Percentiles rank a stretch among this genome's conserved stretches.
These are phyloP conservation scores for Xerus inauris DNA, from an alignment of 2,113 vertebrate genomes.

Conservation along the genomic window DNA sequence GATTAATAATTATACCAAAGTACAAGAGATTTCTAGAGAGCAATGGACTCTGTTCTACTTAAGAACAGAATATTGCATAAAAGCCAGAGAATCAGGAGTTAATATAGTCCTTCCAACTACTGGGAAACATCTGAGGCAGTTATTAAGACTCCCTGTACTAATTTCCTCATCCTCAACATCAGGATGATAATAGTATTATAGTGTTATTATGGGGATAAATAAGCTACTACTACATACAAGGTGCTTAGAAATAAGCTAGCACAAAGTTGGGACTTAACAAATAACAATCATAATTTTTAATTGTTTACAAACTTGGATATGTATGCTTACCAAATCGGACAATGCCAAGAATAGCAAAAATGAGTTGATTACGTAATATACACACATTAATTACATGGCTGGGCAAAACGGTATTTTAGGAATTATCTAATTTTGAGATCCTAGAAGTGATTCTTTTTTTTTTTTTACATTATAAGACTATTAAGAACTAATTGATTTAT, in stretches of 20 bases:
- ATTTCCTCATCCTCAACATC: background rate
- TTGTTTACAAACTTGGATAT: background rate
- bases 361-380: background rate
- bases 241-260: background rate
- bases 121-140: background rate
- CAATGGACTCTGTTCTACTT: background rate
- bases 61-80: background rate
- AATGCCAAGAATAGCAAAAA: conserved; percentile 5
- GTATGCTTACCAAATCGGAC: background rate
- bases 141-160: background rate
- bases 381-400: background rate
- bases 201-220: background rate
- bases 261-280: background rate
- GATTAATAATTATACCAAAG: background rate
- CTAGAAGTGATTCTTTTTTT: background rate
- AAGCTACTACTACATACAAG: background rate
- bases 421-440: conserved; percentile 18
- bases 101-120: background rate
- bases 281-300: conserved; percentile 11
- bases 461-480: conserved; percentile 28
- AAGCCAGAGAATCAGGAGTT: background rate
- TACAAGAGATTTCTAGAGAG: background rate
- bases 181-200: background rate
- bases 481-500: conserved; percentile 29
- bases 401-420: background rate